phyloP scores from a whole-genome alignment of 2,888 invertebrate genomes.

The Anarsia innoxiella region DNA sequence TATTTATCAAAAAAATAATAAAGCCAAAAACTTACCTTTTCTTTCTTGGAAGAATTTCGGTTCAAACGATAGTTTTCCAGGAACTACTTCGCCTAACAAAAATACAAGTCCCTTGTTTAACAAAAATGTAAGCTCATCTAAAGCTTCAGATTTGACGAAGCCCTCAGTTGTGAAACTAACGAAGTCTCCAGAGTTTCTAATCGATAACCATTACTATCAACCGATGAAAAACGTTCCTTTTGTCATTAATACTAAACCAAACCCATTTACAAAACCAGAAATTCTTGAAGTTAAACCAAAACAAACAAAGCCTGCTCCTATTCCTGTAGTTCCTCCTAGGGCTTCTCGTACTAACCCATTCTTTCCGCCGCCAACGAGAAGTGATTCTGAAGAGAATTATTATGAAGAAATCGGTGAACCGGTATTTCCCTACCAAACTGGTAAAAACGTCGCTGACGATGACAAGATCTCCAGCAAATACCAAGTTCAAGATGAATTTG shows the following conservation, averaged over 20 bases:
- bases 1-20: conserved; percentile 49
- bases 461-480: conserved; percentile 49
- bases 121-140: conserved; percentile 9
- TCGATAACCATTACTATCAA: conserved; percentile 60
- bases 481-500: conserved; percentile 37
- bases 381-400: conserved; percentile 49
- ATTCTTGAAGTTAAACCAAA: conserved; percentile 21
- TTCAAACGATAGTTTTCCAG: conserved; percentile 35
- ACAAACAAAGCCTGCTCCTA: conserved; percentile 5
- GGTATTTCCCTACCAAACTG: conserved; percentile 22
- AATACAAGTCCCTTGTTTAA: conserved; percentile 25
- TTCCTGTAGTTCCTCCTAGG: conserved; percentile 3
- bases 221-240: conserved; percentile 56
- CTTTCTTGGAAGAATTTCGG: conserved; percentile 39
- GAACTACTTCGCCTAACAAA: conserved; percentile 29
- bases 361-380: conserved; percentile 24
- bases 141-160: conserved; percentile 26
- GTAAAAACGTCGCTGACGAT: conserved; percentile 59
- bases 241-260: conserved; percentile 44
- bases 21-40: conserved; percentile 42
- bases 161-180: conserved; percentile 38
- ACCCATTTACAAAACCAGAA: conserved; percentile 23
- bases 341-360: conserved; percentile 30
- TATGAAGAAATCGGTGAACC: conserved; percentile 65
- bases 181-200: conserved; percentile 50